phyloP scores from a whole-genome alignment of 1,140 invertebrate species.

The Amphibalanus amphitrite region DNA sequence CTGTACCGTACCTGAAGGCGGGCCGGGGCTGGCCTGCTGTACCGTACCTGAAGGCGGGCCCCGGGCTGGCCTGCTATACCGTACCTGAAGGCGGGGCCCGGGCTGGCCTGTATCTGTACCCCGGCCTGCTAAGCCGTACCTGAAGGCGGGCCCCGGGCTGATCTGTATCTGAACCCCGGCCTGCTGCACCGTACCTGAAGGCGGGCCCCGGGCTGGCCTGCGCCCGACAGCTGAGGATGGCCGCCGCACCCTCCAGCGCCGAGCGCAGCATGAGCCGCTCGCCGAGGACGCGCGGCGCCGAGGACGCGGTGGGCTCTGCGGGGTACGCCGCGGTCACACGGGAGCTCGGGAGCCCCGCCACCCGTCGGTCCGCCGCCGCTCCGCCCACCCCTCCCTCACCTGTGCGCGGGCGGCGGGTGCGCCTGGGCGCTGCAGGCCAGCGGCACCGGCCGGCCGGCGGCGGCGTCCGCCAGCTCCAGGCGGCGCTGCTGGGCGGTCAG shows the following conservation, averaged over 20 bases:
- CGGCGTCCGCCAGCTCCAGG: slow-evolving; percentile 9
- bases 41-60: no score
- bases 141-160: no score
- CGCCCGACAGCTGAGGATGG: not conserved
- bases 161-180: not conserved
- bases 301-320: not conserved
- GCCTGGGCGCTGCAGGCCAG: slow-evolving; percentile 21
- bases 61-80: no score
- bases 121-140: no score
- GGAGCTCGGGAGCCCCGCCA: slow-evolving; percentile 1
- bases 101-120: no score
- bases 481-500: slow-evolving; percentile 8
- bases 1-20: no score
- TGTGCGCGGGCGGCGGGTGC: slow-evolving; percentile 17
- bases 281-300: not conserved
- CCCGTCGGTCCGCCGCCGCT: not conserved
- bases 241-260: not conserved
- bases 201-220: not conserved
- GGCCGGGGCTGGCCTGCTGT: no score
- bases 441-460: slow-evolving; percentile 7
- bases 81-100: no score
- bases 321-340: no score
- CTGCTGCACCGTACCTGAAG: no score
- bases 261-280: not conserved
- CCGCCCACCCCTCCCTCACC: slow-evolving; percentile 18